Evolutionary conservation across 2,113 vertebrate genomes (phyloP).

Genomic region (Misgurnus mizolepis): DNA sequence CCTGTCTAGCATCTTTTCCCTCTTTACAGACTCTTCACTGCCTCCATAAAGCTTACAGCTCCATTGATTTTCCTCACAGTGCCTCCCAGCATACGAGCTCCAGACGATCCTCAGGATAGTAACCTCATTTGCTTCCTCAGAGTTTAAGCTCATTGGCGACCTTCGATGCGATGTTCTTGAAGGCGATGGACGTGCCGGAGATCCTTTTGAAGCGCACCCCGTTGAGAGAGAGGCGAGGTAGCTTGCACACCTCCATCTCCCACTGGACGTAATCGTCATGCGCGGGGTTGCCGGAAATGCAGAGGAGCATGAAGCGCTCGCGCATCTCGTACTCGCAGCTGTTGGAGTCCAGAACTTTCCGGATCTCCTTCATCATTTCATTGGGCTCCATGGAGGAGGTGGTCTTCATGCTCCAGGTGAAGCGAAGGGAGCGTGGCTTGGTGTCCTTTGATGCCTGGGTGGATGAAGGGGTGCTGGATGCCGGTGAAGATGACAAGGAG

Average conservation of each 20-base stretch:
- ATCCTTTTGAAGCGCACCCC: conserved; percentile 89
- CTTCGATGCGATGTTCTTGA: conserved; percentile 88
- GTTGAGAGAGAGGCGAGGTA: conserved; percentile 93
- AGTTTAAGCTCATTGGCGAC: conserved; percentile 88
- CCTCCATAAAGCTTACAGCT: conserved; percentile 25
- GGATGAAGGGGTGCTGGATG: conserved; percentile 48
- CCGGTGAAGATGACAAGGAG: conserved; percentile 55
- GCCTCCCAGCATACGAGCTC: conserved; percentile 26
- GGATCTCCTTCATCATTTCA: conserved; percentile 88
- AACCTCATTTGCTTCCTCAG: conserved; percentile 64
- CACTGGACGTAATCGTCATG: conserved; percentile 89
- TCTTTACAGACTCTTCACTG: conserved; percentile 47
- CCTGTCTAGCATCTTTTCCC: conserved; percentile 31
- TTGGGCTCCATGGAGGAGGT: conserved; percentile 85
- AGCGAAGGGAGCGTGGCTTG: conserved; percentile 82
- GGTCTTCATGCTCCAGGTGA: conserved; percentile 91
- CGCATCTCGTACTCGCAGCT: conserved; percentile 82
- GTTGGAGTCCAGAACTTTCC: conserved; percentile 86
- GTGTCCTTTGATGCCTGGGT: conserved; percentile 65
- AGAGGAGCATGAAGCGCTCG: conserved; percentile 83
- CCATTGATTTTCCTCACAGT: conserved; percentile 21
- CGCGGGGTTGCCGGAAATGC: conserved; percentile 76
- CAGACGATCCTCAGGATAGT: conserved; percentile 8
- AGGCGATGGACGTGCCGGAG: conserved; percentile 86
- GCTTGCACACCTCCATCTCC: conserved; percentile 99